Evolutionary conservation across 2,888 invertebrate species (phyloP).

Genomic region (Bellardia bayeri): DNA sequence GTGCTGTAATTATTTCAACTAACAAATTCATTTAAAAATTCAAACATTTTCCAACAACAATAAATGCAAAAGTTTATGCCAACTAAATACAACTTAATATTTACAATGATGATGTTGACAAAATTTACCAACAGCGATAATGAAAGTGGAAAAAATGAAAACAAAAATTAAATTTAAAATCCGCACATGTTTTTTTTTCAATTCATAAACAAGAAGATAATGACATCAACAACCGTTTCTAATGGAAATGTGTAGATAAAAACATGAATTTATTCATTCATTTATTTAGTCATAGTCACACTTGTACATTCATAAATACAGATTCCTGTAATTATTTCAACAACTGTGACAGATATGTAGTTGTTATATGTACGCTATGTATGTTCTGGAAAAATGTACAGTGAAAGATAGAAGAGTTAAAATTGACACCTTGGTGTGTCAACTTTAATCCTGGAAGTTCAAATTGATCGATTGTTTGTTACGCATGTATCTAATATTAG

Average conservation of each 20-base stretch:
- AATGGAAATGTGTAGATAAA: constrained; percentile 33
- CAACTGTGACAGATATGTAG: constrained; percentile 43
- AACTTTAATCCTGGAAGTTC: too few species aligned
- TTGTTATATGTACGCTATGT: background rate
- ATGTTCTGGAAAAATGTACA: background rate
- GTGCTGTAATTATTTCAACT: background rate
- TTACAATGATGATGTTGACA: constrained; percentile 27
- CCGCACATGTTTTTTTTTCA: constrained; percentile 39
- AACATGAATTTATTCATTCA: constrained; percentile 35
- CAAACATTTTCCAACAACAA: constrained; percentile 23
- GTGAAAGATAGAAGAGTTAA: background rate
- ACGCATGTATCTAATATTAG: too few species aligned
- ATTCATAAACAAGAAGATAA: constrained; percentile 47
- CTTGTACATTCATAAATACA: constrained; percentile 18
- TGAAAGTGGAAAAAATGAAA: background rate
- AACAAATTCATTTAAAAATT: constrained; percentile 8
- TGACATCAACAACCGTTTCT: constrained; percentile 40
- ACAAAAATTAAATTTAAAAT: constrained; percentile 23
- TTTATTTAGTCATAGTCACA: constrained; percentile 16
- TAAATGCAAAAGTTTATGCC: background rate
- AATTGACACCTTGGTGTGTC: too few species aligned
- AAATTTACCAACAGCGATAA: constrained; percentile 14
- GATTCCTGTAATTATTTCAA: constrained; percentile 39
- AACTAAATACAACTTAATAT: background rate
- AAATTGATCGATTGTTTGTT: too few species aligned